Evolutionary conservation across 2,797 vertebrate species (phyloP).

Genomic region (Hippocampus kuda): DNA sequence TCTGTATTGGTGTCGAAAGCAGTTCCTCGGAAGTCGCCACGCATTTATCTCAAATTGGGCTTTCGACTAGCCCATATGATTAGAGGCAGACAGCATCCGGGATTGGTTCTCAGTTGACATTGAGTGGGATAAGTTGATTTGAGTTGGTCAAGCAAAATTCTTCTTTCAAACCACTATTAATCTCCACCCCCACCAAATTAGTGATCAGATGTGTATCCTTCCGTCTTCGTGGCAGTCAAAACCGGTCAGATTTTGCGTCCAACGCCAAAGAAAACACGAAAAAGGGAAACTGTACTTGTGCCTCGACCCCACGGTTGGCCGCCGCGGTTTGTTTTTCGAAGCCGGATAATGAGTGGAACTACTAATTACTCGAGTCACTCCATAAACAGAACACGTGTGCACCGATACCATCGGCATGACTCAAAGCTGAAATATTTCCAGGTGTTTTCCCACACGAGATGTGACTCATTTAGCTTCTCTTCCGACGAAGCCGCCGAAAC

Average conservation of each 20-base stretch:
- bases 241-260: background rate
- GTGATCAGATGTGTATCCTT: background rate
- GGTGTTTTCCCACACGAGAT: constrained; percentile 1
- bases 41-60: background rate
- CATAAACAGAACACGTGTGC: background rate
- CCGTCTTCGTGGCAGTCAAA: background rate
- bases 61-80: background rate
- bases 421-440: constrained; percentile 4
- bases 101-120: background rate
- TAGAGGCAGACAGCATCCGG: background rate
- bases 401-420: background rate
- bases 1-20: background rate
- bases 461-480: background rate
- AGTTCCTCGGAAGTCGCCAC: background rate
- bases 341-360: background rate
- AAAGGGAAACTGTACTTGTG: background rate
- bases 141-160: background rate
- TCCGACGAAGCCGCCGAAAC: background rate
- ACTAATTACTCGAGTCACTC: constrained; percentile 1
- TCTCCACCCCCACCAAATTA: no score
- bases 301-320: background rate
- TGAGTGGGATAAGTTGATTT: background rate
- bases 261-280: background rate
- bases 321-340: background rate
- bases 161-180: no score